Base-by-base conservation (phyloP, 2,888 invertebrate species). In the Belgica antarctica region DNA sequence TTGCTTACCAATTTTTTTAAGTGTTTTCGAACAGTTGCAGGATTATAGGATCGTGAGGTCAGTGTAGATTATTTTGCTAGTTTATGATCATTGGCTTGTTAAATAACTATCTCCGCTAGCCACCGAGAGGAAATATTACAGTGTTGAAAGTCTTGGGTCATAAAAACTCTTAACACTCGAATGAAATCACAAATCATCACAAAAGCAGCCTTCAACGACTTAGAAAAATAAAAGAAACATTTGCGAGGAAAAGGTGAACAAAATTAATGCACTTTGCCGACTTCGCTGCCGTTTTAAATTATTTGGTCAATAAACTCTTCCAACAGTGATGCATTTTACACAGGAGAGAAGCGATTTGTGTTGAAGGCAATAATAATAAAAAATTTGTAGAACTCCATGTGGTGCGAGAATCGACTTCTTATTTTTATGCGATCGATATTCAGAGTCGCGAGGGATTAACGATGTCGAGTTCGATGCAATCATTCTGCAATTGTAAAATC, bases 211-310 rank as follows among this genome's bases (percentile, higher is more conserved):
- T n/a, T 22, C 57, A 57, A 17, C 10, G 24, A 57, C 22, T 57
- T 57, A 57, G 24, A 22, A 17, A 57, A 57, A 24, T 19, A 8
- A 24, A 57, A 8, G 22, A 57, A 57, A n/a, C n/a, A n/a, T n/a
- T 22, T 8, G 22, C 17, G 22, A 22, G 12, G 59, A 59, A 17
- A 12, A 17, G 15, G 61, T 61, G 15, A 27, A 61, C 17, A 25
- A 61, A 61, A 27, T 62, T 62, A 36, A 31, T 17, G 19, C 4
- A 52, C 15, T 31, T 34, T 24, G 62, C 62, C 19, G 62, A 52
- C 15, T 31, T 34, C 36, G 62, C 62, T 34, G 62, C 62, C 34
- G 31, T 61, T 61, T 19, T 62, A 62, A 62, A 62, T 62, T 62
- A 62, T 62, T 62, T 19, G 34, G 27, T 36, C 19, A 34, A 36